Percentiles rank a stretch among this genome's conserved stretches.
phyloP scores from a whole-genome alignment of 2,113 vertebrate genomes.

The Zeus faber region DNA sequence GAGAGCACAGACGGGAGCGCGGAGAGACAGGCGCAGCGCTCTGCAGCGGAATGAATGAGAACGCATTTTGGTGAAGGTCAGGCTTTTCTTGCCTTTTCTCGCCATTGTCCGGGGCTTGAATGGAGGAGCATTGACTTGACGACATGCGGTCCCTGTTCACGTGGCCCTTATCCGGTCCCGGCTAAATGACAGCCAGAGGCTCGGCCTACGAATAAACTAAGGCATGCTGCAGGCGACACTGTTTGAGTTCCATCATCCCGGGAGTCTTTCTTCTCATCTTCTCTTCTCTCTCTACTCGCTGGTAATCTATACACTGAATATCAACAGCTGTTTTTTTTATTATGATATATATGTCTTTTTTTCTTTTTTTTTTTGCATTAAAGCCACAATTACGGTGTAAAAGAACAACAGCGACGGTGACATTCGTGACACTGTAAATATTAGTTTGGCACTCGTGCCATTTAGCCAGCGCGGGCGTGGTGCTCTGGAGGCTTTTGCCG shows the following conservation, averaged over 20 bases:
- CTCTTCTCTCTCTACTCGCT: neutral
- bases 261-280: neutral
- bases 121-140: conserved; percentile 59
- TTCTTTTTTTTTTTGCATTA: no score
- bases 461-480: conserved; percentile 31
- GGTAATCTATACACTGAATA: no score
- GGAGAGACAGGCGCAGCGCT: no score
- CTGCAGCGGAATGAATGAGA: no score
- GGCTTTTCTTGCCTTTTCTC: conserved; percentile 49
- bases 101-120: conserved; percentile 67
- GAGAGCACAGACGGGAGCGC: no score
- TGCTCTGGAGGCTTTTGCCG: conserved; percentile 28
- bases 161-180: conserved; percentile 56
- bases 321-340: no score
- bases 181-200: conserved; percentile 65
- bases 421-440: conserved; percentile 21
- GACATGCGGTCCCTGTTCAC: conserved; percentile 63
- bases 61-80: no score
- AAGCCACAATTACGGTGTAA: conserved; percentile 11
- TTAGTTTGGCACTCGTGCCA: conserved; percentile 6
- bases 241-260: conserved; percentile 29
- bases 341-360: no score
- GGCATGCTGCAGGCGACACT: conserved; percentile 43
- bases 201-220: conserved; percentile 63
- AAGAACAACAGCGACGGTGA: conserved; percentile 16